Conservation (phyloP, 2,888 invertebrate species). For the Hypselothyrea guttata region DNA sequence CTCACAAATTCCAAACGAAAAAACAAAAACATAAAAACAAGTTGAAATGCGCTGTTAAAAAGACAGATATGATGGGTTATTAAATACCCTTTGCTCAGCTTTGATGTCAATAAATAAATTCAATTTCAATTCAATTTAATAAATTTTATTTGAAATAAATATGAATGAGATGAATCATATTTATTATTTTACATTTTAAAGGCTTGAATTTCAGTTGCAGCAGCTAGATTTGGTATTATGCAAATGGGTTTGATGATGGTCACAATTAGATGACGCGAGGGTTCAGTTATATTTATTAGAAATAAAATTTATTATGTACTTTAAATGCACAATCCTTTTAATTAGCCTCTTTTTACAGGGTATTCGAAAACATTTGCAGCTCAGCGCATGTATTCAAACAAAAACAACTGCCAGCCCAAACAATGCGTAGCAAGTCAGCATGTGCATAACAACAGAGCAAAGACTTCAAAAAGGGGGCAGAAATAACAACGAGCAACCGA, state of each 20-base stretch:
- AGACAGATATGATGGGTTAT: not conserved
- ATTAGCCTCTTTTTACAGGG: slow-evolving; percentile 17
- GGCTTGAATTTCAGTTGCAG: no score
- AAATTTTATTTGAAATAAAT: no score
- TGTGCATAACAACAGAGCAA: not conserved
- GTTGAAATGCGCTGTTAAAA: not conserved
- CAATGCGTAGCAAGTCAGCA: slow-evolving; percentile 9
- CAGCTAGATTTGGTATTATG: no score
- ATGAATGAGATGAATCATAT: no score
- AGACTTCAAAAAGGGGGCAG: not conserved
- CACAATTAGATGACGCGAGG: no score
- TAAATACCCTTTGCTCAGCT: not conserved
- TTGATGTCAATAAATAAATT: no score
- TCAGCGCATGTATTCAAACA: slow-evolving; percentile 6
- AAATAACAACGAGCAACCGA: slow-evolving; percentile 16
- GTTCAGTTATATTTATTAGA: no score
- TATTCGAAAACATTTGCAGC: slow-evolving; percentile 25
- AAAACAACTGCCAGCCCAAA: slow-evolving; percentile 24
- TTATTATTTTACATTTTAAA: no score
- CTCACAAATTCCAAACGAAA: slow-evolving; percentile 3
- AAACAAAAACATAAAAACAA: not conserved
- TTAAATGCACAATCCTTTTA: not conserved
- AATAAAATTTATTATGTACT: slow-evolving; percentile 1
- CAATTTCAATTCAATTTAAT: no score
- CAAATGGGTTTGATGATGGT: no score